These are phyloP conservation scores for Nomada fucata DNA, from an alignment of 2,888 invertebrate genomes.

Conservation along the genomic window DNA sequence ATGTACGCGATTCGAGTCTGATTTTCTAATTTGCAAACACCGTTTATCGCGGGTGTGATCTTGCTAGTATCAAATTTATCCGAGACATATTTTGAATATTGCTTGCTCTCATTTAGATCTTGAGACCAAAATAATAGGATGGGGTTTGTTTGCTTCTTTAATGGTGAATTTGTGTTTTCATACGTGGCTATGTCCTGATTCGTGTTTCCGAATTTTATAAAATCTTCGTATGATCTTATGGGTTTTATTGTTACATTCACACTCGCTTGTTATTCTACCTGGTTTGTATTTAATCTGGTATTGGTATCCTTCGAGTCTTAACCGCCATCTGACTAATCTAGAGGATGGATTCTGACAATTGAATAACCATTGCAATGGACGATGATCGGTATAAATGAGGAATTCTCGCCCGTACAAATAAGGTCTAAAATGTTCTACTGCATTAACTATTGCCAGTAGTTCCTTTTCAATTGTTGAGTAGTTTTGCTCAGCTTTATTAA, in stretches of 20 bases:
- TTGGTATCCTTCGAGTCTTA: conserved; percentile 4
- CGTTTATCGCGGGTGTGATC: background rate
- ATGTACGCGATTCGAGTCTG: background rate
- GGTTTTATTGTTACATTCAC: background rate
- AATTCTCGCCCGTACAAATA: conserved; percentile 20
- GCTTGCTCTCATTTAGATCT: conserved; percentile 29
- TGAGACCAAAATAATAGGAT: conserved; percentile 32
- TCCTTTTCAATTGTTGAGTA: background rate
- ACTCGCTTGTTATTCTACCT: background rate
- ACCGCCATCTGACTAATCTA: conserved; percentile 31
- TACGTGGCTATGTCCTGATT: conserved; percentile 21
- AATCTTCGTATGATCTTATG: conserved; percentile 8
- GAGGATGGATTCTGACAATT: background rate
- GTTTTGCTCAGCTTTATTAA: conserved; percentile 9
- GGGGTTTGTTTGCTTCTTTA: conserved; percentile 13
- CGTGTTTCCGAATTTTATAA: conserved; percentile 21
- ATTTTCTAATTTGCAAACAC: background rate
- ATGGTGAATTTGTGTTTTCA: conserved; percentile 4
- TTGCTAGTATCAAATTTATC: conserved; percentile 8
- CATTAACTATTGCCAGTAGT: background rate
- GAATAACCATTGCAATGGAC: background rate
- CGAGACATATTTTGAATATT: conserved; percentile 13
- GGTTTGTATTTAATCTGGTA: conserved; percentile 32
- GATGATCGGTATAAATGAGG: background rate
- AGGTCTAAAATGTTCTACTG: background rate